phyloP scores from a whole-genome alignment of 1,140 invertebrate species.

The Acromyrmex echinatior region DNA sequence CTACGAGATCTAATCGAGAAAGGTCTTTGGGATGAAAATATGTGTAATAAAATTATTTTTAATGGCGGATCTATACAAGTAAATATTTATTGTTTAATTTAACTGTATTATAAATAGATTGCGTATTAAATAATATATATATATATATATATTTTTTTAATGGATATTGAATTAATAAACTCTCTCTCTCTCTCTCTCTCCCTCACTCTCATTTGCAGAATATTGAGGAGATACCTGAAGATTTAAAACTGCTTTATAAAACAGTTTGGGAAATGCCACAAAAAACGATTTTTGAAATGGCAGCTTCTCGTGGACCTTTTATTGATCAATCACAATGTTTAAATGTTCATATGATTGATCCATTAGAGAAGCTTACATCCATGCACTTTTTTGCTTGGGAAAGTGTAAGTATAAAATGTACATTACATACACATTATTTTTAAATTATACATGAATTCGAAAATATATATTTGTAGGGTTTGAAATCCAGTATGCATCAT shows the following conservation, averaged over 20 bases:
- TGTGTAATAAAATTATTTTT: conserved; percentile 97
- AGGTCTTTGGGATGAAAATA: conserved; percentile 97
- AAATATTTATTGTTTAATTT: conserved; percentile 46
- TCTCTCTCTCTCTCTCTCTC: background rate
- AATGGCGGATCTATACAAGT: conserved; percentile 96
- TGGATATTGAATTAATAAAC: conserved; percentile 18
- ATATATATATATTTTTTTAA: background rate
- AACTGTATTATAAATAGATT: conserved; percentile 9
- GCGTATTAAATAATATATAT: background rate
- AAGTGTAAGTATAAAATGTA: conserved; percentile 87
- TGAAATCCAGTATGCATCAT: conserved; percentile 60
- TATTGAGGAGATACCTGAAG: conserved; percentile 95
- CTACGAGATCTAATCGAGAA: conserved; percentile 96
- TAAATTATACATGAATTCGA: conserved; percentile 1
- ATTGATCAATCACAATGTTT: conserved; percentile 99
- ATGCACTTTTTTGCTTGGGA: conserved; percentile 99
- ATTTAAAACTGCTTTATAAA: conserved; percentile 97
- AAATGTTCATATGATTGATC: conserved; percentile 98
- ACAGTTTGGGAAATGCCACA: conserved; percentile 99
- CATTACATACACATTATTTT: background rate
- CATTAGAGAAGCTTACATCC: conserved; percentile 97
- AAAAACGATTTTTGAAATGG: conserved; percentile 97
- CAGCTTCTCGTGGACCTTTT: conserved; percentile 98
- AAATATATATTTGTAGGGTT: conserved; percentile 42
- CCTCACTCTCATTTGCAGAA: conserved; percentile 87